Conservation (phyloP, 2,797 vertebrate species). For the Garrulus glandarius region DNA sequence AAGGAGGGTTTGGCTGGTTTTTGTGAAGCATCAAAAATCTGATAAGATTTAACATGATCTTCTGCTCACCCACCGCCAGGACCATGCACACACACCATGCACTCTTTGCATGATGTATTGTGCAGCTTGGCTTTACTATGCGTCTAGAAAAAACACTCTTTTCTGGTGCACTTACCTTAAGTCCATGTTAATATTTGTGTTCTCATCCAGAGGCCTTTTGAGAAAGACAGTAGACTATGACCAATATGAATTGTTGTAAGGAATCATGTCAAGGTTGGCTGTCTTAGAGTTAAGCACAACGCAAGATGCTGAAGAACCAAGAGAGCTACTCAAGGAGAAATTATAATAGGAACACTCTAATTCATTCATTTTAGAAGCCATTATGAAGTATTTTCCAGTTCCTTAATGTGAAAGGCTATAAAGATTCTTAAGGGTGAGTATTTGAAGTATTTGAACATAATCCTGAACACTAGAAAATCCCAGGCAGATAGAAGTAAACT, state of each 20-base stretch:
- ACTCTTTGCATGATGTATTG: background rate
- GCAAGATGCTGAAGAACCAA: background rate
- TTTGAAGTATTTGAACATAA: background rate
- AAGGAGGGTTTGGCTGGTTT: background rate
- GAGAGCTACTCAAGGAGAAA: background rate
- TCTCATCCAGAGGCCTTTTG: background rate
- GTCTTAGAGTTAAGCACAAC: background rate
- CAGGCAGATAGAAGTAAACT: background rate
- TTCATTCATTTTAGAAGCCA: background rate
- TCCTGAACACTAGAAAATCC: background rate
- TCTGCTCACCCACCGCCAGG: background rate
- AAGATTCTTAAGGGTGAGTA: background rate
- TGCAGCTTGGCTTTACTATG: background rate
- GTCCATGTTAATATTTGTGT: background rate
- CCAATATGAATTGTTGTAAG: background rate
- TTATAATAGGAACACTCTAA: background rate
- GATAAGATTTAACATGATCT: accelerated
- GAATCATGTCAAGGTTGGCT: accelerated
- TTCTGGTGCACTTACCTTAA: background rate
- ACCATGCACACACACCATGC: too few relatives aligned
- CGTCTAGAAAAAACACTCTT: background rate
- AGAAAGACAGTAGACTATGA: background rate
- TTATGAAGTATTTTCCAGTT: background rate
- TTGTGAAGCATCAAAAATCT: background rate
- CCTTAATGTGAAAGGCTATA: background rate